phyloP scores from a whole-genome alignment of 2,113 vertebrate genomes.

The Rhea americana region DNA sequence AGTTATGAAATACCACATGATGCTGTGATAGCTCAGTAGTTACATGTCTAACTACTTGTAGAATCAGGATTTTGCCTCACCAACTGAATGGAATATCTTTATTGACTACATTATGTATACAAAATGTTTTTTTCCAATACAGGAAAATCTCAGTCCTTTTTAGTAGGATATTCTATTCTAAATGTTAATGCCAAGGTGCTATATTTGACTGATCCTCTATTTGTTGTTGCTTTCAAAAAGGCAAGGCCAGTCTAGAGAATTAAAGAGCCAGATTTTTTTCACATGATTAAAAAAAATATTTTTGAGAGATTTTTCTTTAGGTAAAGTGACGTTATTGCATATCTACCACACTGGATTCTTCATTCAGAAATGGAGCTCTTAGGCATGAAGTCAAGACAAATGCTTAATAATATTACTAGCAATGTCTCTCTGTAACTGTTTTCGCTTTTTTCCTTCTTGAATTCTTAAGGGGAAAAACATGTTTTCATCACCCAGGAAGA shows the following conservation, averaged over 20 bases:
- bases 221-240: background rate
- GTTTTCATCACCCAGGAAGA: background rate
- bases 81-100: background rate
- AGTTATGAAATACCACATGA: background rate
- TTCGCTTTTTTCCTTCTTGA: background rate
- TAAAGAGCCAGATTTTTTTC: background rate
- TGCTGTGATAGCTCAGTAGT: background rate
- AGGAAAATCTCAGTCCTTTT: background rate
- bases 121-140: background rate
- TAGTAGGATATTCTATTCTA: no score
- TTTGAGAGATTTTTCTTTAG: background rate
- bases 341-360: background rate
- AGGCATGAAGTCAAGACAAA: background rate
- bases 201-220: background rate
- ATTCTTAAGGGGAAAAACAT: background rate
- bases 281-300: background rate
- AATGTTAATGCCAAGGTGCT: fast-evolving
- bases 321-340: background rate
- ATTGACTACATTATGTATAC: background rate
- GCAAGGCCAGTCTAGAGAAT: background rate
- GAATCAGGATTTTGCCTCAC: background rate
- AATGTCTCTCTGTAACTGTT: background rate
- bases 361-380: background rate
- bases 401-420: background rate
- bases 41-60: background rate